Conservation (phyloP, 2,888 invertebrate species). For the Helicoverpa assulta region DNA sequence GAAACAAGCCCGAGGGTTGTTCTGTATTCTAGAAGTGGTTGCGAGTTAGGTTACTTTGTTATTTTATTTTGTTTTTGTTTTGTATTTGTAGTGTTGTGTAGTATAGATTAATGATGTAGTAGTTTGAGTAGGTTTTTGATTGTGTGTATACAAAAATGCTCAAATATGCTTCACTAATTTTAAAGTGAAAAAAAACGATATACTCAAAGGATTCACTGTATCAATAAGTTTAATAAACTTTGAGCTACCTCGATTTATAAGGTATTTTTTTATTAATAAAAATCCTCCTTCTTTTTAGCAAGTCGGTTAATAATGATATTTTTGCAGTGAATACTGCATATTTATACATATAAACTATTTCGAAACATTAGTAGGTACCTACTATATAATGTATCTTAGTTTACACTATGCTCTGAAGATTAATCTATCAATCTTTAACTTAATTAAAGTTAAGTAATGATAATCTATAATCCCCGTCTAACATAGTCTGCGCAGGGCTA, state of each 20-base stretch:
- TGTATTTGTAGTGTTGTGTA: background rate
- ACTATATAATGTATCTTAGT: background rate
- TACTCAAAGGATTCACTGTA: too few relatives aligned
- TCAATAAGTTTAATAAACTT: too few relatives aligned
- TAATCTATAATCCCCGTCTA: constrained; percentile 15
- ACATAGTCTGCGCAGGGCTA: background rate
- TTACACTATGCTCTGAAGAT: background rate
- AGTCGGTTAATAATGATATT: too few relatives aligned
- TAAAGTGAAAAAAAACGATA: too few relatives aligned
- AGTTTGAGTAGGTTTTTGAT: background rate
- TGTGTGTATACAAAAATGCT: too few relatives aligned
- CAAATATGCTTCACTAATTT: too few relatives aligned
- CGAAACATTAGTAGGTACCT: too few relatives aligned
- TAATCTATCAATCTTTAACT: constrained; percentile 7
- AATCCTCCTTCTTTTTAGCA: too few relatives aligned
- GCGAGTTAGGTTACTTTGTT: constrained; percentile 33
- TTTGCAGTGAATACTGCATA: too few relatives aligned
- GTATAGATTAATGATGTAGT: background rate
- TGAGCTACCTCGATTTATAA: too few relatives aligned
- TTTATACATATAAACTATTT: too few relatives aligned
- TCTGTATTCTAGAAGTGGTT: constrained; percentile 46
- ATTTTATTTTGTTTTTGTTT: constrained; percentile 21
- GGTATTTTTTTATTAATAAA: too few relatives aligned
- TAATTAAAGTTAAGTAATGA: constrained; percentile 32
- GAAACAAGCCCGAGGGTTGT: constrained; percentile 40